Evolutionary conservation across 1,140 invertebrate species (phyloP).

Genomic region (Mya arenaria): DNA sequence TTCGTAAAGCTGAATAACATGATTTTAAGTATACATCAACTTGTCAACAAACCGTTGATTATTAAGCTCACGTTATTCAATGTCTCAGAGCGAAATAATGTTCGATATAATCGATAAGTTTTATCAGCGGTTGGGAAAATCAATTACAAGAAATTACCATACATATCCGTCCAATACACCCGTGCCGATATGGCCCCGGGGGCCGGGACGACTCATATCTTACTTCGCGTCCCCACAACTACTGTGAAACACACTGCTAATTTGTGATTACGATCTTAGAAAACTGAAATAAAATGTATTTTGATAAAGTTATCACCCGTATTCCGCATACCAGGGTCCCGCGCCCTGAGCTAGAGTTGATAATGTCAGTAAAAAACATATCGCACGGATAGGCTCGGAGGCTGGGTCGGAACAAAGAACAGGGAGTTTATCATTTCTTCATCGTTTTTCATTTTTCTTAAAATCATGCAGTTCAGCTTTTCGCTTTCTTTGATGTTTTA

Average conservation of each 20-base stretch:
- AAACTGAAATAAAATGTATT: slow-evolving; percentile 17
- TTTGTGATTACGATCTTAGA: neutral
- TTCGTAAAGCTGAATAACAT: too few relatives aligned
- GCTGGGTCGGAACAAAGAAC: too few relatives aligned
- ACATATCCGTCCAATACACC: slow-evolving; percentile 31
- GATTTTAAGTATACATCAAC: too few relatives aligned
- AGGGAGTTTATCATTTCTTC: slow-evolving; percentile 42
- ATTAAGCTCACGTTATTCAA: too few relatives aligned
- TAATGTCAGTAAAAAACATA: neutral
- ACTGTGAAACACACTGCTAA: neutral
- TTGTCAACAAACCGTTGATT: too few relatives aligned
- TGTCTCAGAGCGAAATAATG: too few relatives aligned
- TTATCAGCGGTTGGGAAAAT: neutral
- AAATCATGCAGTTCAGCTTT: too few relatives aligned
- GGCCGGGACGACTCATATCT: slow-evolving; percentile 6
- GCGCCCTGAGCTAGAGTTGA: neutral
- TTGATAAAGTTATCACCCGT: slow-evolving; percentile 44
- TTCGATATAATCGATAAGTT: too few relatives aligned
- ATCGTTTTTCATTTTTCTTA: slow-evolving; percentile 24
- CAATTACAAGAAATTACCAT: slow-evolving; percentile 33
- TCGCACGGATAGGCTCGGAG: too few relatives aligned
- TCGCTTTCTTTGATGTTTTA: slow-evolving; percentile 31
- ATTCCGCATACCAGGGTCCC: neutral
- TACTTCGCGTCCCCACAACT: neutral
- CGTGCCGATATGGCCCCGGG: slow-evolving; percentile 1